Base-by-base conservation (phyloP, 2,797 vertebrate genomes). In the Catostomus latipinnis region DNA sequence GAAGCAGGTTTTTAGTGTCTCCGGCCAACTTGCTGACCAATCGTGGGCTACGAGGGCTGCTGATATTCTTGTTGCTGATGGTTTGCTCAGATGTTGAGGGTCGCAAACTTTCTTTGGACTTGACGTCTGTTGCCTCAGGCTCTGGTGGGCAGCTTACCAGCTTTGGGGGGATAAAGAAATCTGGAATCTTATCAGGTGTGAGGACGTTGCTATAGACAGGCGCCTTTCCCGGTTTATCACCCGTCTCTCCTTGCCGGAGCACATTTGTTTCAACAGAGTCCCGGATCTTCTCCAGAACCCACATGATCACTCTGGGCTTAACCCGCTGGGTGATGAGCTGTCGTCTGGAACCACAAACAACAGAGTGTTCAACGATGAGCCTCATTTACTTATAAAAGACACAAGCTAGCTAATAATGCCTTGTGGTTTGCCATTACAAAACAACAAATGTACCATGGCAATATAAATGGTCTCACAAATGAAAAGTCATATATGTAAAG, bases 131-230 rank as follows among this genome's bases (percentile, higher is more conserved):
- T 0, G 75, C 6, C 66, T 94, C 91, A 0, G 89, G 82, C 81
- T 98, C 97, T 0, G 94, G 75, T 0, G 96, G 93, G 0, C 86
- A 91, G 7, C 93, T 92, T 9, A 94, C 93, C 34, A 99, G 94
- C 88, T 97, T 99, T 0, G 97, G 98, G 0, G 98, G 98, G 78
- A 99, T 99, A 86, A 98, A 99, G 82, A 99, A 99, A 87, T 98
- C 98, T 0, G 98, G 98, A 88, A 99, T 99, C 88, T 98, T 98
- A 87, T 98, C 97, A 0, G 97, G 98, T 1, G 98, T 98, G 86
- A 99, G 95, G 83, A 99, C 97, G 1, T 99, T 99, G 90, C 96
- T 97, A 91, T 97, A 97, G 53, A 71, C 88, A 0, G 95, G 87
- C 4, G 86, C 86, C 52, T 88, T 88, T 3, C 87, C 89, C 78